phyloP scores from a whole-genome alignment of 2,113 vertebrate genomes.

The Gymnobelideus leadbeateri region DNA sequence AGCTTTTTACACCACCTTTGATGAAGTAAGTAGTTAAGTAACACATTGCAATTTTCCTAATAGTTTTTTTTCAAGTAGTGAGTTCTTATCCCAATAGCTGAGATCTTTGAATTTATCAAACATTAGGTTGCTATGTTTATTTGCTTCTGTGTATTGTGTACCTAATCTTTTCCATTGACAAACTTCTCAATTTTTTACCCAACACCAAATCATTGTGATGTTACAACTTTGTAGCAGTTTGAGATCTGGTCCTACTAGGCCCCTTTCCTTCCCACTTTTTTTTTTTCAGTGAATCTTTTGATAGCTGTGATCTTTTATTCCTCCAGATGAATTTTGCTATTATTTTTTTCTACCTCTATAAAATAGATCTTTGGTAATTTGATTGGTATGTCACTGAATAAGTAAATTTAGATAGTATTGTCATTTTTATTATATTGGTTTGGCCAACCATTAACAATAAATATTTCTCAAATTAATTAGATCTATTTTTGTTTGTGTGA shows the following conservation, averaged over 20 bases:
- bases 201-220: neutral
- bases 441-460: neutral
- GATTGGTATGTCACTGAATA: neutral
- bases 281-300: neutral
- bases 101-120: neutral
- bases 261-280: neutral
- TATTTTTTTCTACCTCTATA: neutral
- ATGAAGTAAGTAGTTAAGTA: conserved; percentile 85
- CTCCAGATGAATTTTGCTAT: neutral
- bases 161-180: neutral
- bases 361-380: neutral
- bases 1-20: conserved; percentile 87
- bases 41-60: neutral
- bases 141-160: neutral
- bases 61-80: neutral
- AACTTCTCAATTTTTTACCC: neutral
- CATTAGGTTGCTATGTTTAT: neutral
- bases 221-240: neutral
- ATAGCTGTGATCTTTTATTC: neutral
- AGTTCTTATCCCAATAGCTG: neutral
- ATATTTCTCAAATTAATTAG: neutral
- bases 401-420: neutral
- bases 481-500: neutral
- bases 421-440: neutral
- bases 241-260: neutral